Conservation (phyloP, 2,797 vertebrate species). For the Myotis daubentonii region DNA sequence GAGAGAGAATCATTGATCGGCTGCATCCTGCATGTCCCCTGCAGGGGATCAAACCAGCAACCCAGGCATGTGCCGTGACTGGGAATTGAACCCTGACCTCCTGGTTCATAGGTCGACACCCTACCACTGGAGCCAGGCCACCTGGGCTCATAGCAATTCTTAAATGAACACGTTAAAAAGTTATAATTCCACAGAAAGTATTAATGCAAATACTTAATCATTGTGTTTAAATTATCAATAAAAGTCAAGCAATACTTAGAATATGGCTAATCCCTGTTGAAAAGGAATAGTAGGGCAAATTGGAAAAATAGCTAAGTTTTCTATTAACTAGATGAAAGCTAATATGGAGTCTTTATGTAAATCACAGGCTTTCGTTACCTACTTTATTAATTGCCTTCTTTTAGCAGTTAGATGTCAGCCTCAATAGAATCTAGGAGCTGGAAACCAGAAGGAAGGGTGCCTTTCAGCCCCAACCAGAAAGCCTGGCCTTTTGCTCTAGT, state of each 20-base stretch:
- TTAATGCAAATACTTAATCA: background rate
- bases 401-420: background rate
- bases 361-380: background rate
- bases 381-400: background rate
- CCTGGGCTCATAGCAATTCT: background rate
- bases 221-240: background rate
- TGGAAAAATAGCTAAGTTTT: background rate
- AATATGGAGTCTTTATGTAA: background rate
- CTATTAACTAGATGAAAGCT: background rate
- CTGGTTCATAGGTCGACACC: too few relatives aligned
- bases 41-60: too few relatives aligned
- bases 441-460: background rate
- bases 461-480: background rate
- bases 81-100: too few relatives aligned
- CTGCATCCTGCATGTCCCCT: too few relatives aligned
- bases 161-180: constrained; percentile 30
- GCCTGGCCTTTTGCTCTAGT: background rate
- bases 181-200: constrained; percentile 27
- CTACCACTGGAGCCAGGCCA: too few relatives aligned
- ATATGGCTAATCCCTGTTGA: background rate
- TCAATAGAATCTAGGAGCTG: background rate
- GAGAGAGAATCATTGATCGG: too few relatives aligned
- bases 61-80: too few relatives aligned
- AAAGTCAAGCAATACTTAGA: background rate
- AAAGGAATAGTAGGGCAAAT: background rate